Evolutionary conservation across 2,888 invertebrate genomes (phyloP), one percentile per base, ranked within the genome.

Genomic region (Tiphia femorata): DNA sequence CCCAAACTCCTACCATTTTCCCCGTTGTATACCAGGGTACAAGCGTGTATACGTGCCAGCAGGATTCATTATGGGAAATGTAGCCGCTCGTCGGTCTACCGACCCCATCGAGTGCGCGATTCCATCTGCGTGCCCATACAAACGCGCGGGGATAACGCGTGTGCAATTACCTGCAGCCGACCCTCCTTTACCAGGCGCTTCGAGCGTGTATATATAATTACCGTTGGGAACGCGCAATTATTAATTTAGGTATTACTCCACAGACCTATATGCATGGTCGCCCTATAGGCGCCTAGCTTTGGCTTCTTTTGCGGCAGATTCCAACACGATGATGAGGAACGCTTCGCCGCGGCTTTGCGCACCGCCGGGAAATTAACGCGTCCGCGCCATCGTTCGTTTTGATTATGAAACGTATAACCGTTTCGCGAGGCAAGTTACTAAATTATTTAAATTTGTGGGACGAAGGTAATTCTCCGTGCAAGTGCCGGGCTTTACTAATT

Each of bases 11-110:
- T n/a, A n/a, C n/a, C n/a, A n/a, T n/a, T n/a, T n/a, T n/a, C n/a
- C n/a, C n/a, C n/a, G n/a, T n/a, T 40, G 21, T 41, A 38, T 42
- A 25, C 41, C 30, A 21, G 50, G 47, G 38, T 38, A 47, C 35
- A 21, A 23, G 49, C 30, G 58, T 48, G 42, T n/a, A 20, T 48
- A 54, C 51, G 49, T 58, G 59, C 57, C 57, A 44, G 59, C 49
- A 52, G 57, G 55, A 54, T 69, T 69, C 69, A 66, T 69, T 69
- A 69, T 33, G 50, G 61, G 49, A 69, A 57, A 66, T 54, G 48
- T 52, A 57, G 40, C 48, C 37, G 33, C 42, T 52, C 25, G 29
- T 37, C 38, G 29, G 40, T 38, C 38, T 44, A 21, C 29, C 40
- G 43, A 20, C 37, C 14, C 16, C 2, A 8, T 12, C 2, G 10